phyloP scores from a whole-genome alignment of 2,113 vertebrate species.

The Catharus fuscescens region DNA sequence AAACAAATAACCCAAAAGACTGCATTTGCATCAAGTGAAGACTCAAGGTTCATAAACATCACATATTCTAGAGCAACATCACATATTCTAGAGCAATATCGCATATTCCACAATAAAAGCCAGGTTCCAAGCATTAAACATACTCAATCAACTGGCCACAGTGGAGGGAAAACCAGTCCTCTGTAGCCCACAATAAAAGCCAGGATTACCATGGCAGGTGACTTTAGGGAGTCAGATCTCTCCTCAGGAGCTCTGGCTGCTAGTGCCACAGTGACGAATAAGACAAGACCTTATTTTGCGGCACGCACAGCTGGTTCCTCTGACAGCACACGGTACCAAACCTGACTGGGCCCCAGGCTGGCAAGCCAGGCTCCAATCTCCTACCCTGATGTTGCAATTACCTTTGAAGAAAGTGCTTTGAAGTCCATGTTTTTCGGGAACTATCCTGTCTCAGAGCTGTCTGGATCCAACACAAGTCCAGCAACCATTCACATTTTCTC shows the following conservation, averaged over 20 bases:
- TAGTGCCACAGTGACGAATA: neutral
- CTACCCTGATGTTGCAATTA: neutral
- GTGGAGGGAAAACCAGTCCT: neutral
- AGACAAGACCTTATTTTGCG: neutral
- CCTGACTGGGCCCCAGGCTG: too few species aligned
- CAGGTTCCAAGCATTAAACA: neutral
- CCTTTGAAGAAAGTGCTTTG: neutral
- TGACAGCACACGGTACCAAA: fast-evolving
- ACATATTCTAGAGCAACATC: neutral
- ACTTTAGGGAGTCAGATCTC: neutral
- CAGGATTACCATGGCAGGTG: neutral
- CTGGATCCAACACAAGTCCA: neutral
- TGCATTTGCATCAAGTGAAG: neutral
- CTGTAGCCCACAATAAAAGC: neutral
- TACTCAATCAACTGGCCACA: neutral
- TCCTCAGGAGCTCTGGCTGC: neutral
- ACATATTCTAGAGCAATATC: too few species aligned
- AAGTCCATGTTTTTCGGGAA: neutral
- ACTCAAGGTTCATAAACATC: neutral
- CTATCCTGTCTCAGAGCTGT: neutral
- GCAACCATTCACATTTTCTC: neutral
- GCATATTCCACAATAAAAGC: too few species aligned
- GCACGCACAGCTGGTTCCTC: fast-evolving
- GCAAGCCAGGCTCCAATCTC: neutral
- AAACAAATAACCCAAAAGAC: neutral